Conservation (phyloP, 2,888 invertebrate genomes). For the Andrena flavipes region DNA sequence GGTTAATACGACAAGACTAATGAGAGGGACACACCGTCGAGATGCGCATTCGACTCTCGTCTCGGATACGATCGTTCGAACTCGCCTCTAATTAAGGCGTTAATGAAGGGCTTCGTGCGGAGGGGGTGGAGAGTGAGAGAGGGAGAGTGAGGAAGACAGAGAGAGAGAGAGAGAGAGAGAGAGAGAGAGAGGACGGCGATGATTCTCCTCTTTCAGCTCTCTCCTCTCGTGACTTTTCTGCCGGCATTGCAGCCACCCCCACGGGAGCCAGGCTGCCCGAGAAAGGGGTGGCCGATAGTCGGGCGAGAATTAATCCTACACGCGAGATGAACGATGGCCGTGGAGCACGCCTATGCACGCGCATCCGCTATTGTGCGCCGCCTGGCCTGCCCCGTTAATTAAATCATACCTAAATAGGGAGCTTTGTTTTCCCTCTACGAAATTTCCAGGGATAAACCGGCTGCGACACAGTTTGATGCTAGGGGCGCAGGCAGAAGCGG, state of each 20-base stretch:
- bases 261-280: conserved; percentile 15
- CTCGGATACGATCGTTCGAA: conserved; percentile 57
- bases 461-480: conserved; percentile 37
- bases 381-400: conserved; percentile 58
- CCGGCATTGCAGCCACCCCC: conserved; percentile 11
- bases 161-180: too few species aligned
- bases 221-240: conserved; percentile 37
- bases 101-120: conserved; percentile 62
- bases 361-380: conserved; percentile 48
- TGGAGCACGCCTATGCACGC: conserved; percentile 47
- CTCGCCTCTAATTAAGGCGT: conserved; percentile 68
- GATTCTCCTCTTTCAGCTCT: conserved; percentile 55
- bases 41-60: conserved; percentile 47
- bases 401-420: conserved; percentile 65
- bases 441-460: conserved; percentile 42
- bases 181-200: conserved; percentile 36
- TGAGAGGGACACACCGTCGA: conserved; percentile 61
- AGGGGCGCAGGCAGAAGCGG: not conserved
- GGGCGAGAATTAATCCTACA: conserved; percentile 59
- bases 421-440: conserved; percentile 57
- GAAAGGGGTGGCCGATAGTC: conserved; percentile 58
- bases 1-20: conserved; percentile 67
- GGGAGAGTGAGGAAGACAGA: too few species aligned
- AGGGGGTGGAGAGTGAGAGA: too few species aligned
- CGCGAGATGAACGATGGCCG: conserved; percentile 48